These are phyloP conservation scores for Pararge aegeria DNA, from an alignment of 1,140 invertebrate genomes.

Conservation along the genomic window DNA sequence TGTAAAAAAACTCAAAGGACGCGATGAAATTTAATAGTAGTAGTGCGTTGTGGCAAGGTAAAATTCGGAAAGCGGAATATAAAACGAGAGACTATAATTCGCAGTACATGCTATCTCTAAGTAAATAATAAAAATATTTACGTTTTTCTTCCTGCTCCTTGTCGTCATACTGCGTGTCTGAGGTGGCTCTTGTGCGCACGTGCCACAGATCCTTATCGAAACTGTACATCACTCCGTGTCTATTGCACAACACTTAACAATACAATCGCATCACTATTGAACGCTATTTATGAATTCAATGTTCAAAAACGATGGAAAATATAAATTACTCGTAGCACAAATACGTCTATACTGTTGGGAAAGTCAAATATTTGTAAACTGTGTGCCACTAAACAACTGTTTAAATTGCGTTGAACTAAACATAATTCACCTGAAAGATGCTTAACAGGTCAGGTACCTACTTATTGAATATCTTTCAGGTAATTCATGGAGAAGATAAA, in stretches of 20 bases:
- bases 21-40: too few species aligned
- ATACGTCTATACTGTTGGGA: neutral
- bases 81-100: too few species aligned
- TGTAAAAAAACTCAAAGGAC: too few species aligned
- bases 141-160: slow-evolving; percentile 33
- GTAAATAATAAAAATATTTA: slow-evolving; percentile 37
- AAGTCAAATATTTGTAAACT: neutral
- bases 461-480: too few species aligned
- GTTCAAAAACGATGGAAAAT: too few species aligned
- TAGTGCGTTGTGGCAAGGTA: too few species aligned
- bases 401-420: neutral
- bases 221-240: slow-evolving; percentile 52
- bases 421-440: neutral
- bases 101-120: too few species aligned
- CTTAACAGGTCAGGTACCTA: too few species aligned
- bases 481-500: too few species aligned
- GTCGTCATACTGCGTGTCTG: slow-evolving; percentile 45
- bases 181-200: slow-evolving; percentile 46
- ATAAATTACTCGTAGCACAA: too few species aligned
- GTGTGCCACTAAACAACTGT: slow-evolving; percentile 9
- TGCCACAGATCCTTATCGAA: slow-evolving; percentile 73
- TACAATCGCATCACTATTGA: neutral
- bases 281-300: too few species aligned
- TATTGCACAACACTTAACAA: neutral
- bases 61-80: too few species aligned